Evolutionary conservation across 1,140 invertebrate genomes (phyloP).

Genomic region (Drosophila baimaii): DNA sequence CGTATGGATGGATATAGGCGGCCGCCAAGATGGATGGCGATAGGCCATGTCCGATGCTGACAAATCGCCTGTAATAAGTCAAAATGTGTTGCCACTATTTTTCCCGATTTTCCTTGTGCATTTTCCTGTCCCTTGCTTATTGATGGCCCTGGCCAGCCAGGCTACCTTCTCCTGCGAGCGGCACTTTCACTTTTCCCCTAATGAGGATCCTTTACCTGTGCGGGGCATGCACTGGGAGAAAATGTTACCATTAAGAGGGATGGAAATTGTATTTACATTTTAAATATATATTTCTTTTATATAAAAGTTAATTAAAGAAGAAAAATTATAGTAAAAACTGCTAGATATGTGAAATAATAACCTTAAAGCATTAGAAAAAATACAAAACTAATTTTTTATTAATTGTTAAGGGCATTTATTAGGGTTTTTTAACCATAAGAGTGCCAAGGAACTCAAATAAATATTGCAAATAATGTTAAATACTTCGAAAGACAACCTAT

Average conservation of each 20-base stretch:
- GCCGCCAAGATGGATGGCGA: slow-evolving; percentile 51
- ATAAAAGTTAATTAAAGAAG: too few species aligned
- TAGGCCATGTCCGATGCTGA: slow-evolving; percentile 78
- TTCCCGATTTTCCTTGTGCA: slow-evolving; percentile 10
- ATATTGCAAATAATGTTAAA: too few species aligned
- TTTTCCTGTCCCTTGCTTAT: slow-evolving; percentile 27
- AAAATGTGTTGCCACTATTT: slow-evolving; percentile 52
- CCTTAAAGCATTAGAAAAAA: neutral
- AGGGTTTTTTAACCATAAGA: too few species aligned
- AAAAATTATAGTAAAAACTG: too few species aligned
- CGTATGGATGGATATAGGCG: slow-evolving; percentile 25
- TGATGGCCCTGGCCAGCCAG: slow-evolving; percentile 31
- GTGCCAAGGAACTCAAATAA: too few species aligned
- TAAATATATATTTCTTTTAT: neutral
- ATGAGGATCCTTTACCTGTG: slow-evolving; percentile 61
- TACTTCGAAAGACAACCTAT: too few species aligned
- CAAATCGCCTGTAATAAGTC: slow-evolving; percentile 78
- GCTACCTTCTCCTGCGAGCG: slow-evolving; percentile 29
- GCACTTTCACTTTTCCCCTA: slow-evolving; percentile 70
- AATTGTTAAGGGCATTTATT: too few species aligned
- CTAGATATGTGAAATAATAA: too few species aligned
- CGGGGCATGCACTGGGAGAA: neutral
- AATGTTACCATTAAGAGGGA: neutral
- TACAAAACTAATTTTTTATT: too few species aligned
- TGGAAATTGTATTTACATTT: neutral